Evolutionary conservation across 2,797 vertebrate genomes (phyloP).

Genomic region (Ctenopoma multispine): DNA sequence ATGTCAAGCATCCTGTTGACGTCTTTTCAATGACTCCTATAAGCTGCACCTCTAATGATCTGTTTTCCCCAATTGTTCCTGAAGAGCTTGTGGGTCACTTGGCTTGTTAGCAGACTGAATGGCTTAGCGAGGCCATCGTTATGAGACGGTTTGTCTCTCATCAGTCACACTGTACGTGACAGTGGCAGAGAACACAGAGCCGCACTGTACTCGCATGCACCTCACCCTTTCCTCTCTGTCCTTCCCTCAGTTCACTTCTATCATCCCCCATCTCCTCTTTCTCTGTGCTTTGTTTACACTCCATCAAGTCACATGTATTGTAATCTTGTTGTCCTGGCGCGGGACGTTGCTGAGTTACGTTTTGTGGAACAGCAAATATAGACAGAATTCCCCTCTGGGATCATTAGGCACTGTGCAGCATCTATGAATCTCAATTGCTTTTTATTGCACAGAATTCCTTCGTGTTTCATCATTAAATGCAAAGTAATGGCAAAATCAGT

Average conservation of each 20-base stretch:
- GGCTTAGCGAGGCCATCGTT: constrained; percentile 58
- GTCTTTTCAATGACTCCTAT: constrained; percentile 48
- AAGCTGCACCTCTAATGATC: constrained; percentile 32
- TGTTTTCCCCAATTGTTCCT: constrained; percentile 33
- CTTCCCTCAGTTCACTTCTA: constrained; percentile 8
- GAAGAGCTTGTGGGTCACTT: constrained; percentile 56
- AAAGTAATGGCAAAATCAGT: constrained; percentile 26
- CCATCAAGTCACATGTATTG: constrained; percentile 36
- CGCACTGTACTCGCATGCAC: constrained; percentile 43
- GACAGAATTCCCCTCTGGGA: constrained; percentile 43
- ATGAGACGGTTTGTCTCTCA: constrained; percentile 48
- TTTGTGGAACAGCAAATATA: constrained; percentile 42
- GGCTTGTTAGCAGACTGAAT: constrained; percentile 49
- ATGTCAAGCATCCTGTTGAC: constrained; percentile 43
- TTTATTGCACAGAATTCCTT: constrained; percentile 49
- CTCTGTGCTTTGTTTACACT: constrained; percentile 35
- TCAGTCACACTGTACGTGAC: constrained; percentile 40
- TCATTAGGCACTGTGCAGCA: constrained; percentile 41
- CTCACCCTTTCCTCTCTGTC: constrained; percentile 10
- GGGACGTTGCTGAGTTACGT: constrained; percentile 38
- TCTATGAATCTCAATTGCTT: constrained; percentile 37
- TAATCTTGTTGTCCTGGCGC: constrained; percentile 36
- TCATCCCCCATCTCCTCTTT: constrained; percentile 11
- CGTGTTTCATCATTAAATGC: constrained; percentile 54
- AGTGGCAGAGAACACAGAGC: constrained; percentile 47